Base-by-base conservation (phyloP, 2,797 vertebrate genomes). In the Dermochelys coriacea region DNA sequence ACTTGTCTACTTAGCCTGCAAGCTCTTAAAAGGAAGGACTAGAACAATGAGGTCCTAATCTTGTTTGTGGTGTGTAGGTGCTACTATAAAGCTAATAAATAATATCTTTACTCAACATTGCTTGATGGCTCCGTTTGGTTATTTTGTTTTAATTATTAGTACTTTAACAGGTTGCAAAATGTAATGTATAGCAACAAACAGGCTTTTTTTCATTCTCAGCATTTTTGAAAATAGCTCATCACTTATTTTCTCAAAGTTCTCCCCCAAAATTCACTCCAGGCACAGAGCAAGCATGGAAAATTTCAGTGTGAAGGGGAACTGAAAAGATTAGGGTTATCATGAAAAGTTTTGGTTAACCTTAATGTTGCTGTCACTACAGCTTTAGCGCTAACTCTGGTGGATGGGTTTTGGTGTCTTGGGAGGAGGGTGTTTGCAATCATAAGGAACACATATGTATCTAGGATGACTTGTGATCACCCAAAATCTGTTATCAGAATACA, bases 341-440 rank as follows among this genome's bases (percentile, higher is more conserved):
- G 57, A 23, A 16, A 88, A 23, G 59, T 34, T 47, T 23, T 9
- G 29, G 23, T 29, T 23, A 49, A 50, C 31, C 6, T 87, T 31
- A 55, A 29, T 57, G 15, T 23, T 57, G 23, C 12, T 84, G 29
- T 80, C 16, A 29, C 14, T 15, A 15, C 31, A 31, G 59, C 59
- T 64, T 15, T n/a, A 34, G 31, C 59, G 64, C 31, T 64, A 5
- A 59, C 31, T 34, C 31, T n/a, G 59, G 59, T 31, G 23, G 21
- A 23, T 55, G 54, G 54, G 54, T 55, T 23, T 10, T 25, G 54
- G 54, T 55, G 25, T 55, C 51, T 55, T 55, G 54, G 54, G 54
- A 55, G 54, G 54, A 4, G 54, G 7, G 54, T 55, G 54, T 55
- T 82, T 74, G 16, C 0, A 4, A 2, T 41, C 55, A 0, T 0